Evolutionary conservation across 2,797 vertebrate species (phyloP), one percentile per base, ranked within the genome.

Genomic region (Anguilla obscura): DNA sequence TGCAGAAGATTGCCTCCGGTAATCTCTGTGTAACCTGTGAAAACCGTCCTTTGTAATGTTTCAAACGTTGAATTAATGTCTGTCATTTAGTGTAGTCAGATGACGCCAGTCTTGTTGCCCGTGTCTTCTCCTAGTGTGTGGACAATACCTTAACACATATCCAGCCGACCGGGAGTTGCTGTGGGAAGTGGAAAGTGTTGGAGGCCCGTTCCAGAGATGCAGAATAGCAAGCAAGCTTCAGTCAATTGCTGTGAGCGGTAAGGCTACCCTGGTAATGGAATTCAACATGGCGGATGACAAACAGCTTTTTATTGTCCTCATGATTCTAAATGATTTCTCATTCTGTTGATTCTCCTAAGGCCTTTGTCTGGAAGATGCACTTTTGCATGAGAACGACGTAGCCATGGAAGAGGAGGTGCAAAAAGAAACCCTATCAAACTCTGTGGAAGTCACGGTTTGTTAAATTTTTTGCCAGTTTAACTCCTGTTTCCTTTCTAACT

Each of bases 171-270:
- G 92, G 74, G 94, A 95, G 84, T 93, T 97, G 69, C 92, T 97
- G 21, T 98, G 96, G 96, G 95, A 97, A 92, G 96, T 97, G 76
- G 94, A 97, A 91, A 96, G 96, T 89, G 88, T 93, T 71, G 97
- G 97, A 71, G 89, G 90, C 1, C 96, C 94, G 92, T 96, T 95
- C 90, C 97, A 98, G 93, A 95, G 93, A 90, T 93, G 90, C 80
- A 93, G 92, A 86, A 85, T 97, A 89, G 88, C 91, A 3, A 91
- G 85, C 92, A 90, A 93, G 83, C 90, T 96, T 48, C 89, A 94
- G 87, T 91, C 84, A 21, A 91, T 95, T 76, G 60, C 86, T 1
- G 83, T 92, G 80, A 90, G n/a, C 92, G 96, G 97, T 97, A 96
- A 56, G 84, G 18, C 5, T 16, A 30, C n/a, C 10, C 63, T 58